Base-by-base conservation (phyloP, 2,113 vertebrate species). In the Periophthalmodon schlosseri region DNA sequence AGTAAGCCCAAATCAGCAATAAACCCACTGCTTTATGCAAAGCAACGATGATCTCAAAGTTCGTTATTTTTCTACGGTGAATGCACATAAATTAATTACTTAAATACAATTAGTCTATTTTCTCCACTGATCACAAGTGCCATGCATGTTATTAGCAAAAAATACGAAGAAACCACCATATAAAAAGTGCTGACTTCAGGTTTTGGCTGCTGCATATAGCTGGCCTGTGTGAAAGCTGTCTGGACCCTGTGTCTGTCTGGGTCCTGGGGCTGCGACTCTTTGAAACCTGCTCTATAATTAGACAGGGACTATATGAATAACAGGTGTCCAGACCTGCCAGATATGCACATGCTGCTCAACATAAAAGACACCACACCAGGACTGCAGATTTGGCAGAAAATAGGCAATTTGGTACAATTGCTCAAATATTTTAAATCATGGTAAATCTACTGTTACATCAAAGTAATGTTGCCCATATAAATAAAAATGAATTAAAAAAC, bases 231-330 rank as follows among this genome's bases (percentile, higher is more conserved):
- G 85, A 70, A 57, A 71, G 76, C 70, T 68, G 80, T 79, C 74
- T 82, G 2, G 33, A 71, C 20, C 50, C 66, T 69, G 34, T 68
- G 82, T 63, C 63, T 70, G 81, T 72, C 76, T 76, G 75, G 52
- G 56, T 67, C 1, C 44, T 36, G n/a, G 77, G 70, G n/a, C 75
- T 13, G 73, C 70, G 54, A 75, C 76, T 44, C 89, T 92, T 91
- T 92, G 89, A 92, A 91, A 88, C 61, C 39, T 76, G 75, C 86
- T 85, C 92, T 93, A 88, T 93, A 93, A 92, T 93, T 92, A 92
- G 83, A 83, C 36, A 61, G 65, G 74, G 75, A 74, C 76, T 80
- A 80, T 86, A 83, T 89, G 87, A 84, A 69, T 68, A 50, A 78
- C 81, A 86, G 85, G 90, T 90, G 87, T 84, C 88, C 65, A 73